Base-by-base conservation (phyloP, 1,140 invertebrate species). In the Orussus abietinus region DNA sequence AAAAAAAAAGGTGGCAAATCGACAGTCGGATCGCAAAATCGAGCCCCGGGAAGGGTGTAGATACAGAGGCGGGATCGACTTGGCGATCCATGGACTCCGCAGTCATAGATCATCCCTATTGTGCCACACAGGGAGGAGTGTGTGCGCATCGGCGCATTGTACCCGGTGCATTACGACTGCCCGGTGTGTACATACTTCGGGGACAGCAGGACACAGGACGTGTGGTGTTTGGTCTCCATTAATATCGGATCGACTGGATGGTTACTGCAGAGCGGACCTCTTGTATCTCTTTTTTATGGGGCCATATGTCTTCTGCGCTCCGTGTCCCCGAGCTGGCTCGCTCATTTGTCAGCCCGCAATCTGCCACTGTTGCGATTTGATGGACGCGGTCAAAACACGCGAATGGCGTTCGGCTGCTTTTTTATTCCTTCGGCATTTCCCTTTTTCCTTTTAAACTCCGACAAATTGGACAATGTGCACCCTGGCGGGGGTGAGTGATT, bases 141-240 rank as follows among this genome's bases (percentile, higher is more conserved):
- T 62, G 51, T 60, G 52, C 53, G 58, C 51, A 62, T n/a, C n/a
- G n/a, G n/a, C n/a, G n/a, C 57, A 64, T 62, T 56, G 59, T 63
- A 57, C 55, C 44, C 47, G 50, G 37, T 34, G 35, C 47, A 59
- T 53, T 59, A 61, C 57, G 45, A 45, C 47, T 38, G 34, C 33
- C 49, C 37, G 22, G 48, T 60, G 54, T 63, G 58, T 61, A 61
- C 56, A 63, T 54, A 61, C 58, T 57, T 40, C 39, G 46, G 60
- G 58, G 47, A 47, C 34, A 49, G 53, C 44, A 40, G 32, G 47
- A 60, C 45, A 52, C 54, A 59, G 50, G 61, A 61, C 57, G 57
- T 61, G 61, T 51, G 64, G 61, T 66, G 58, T 67, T 66, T 66
- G 61, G 60, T 66, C 62, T 65, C 65, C 62, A 68, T 68, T 68